Evolutionary conservation across 2,888 invertebrate species (phyloP).

Genomic region (Cephalotes varians): DNA sequence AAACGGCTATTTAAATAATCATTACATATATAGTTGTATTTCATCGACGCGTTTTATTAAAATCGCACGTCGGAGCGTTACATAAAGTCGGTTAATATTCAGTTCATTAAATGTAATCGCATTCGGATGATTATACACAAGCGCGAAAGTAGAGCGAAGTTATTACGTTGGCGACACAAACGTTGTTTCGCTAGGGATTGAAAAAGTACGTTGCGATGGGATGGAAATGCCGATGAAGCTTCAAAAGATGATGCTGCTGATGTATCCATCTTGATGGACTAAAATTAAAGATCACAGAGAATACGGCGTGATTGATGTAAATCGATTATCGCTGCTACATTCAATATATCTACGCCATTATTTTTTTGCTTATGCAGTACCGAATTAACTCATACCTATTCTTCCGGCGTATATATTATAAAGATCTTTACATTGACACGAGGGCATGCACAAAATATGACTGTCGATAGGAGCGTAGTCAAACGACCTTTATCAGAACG

Average conservation of each 20-base stretch:
- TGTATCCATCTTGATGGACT: background rate
- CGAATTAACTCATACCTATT: constrained; percentile 58
- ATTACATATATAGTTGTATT: constrained; percentile 55
- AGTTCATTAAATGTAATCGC: constrained; percentile 59
- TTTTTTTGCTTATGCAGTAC: constrained; percentile 51
- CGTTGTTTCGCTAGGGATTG: background rate
- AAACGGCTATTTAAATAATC: constrained; percentile 64
- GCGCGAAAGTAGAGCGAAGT: constrained; percentile 4
- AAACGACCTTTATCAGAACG: constrained; percentile 35
- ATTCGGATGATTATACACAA: constrained; percentile 26
- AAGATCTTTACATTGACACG: background rate
- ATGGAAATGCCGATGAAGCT: background rate
- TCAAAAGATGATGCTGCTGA: background rate
- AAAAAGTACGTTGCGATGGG: background rate
- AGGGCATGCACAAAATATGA: background rate
- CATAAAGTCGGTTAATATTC: constrained; percentile 62
- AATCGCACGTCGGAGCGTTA: constrained; percentile 48
- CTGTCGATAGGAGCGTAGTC: constrained; percentile 5
- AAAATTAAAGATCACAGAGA: constrained; percentile 6
- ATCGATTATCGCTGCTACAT: constrained; percentile 21
- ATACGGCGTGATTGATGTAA: background rate
- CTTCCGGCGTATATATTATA: background rate
- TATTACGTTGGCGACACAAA: background rate
- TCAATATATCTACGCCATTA: background rate
- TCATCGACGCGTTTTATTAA: constrained; percentile 60